Evolutionary conservation across 2,797 vertebrate genomes (phyloP).

Genomic region (Babyrousa celebensis): DNA sequence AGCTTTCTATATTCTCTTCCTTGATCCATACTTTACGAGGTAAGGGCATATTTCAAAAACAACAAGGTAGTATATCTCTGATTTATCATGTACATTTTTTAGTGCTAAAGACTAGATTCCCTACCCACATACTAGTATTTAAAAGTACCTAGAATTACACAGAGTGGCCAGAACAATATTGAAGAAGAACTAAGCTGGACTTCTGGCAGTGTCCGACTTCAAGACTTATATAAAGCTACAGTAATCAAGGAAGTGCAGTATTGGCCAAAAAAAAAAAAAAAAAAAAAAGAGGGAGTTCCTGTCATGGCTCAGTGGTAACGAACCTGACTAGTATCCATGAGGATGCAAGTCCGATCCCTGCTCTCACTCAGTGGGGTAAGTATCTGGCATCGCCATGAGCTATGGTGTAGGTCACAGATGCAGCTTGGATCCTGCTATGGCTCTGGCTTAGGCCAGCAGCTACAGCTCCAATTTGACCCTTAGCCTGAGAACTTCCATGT

Average conservation of each 20-base stretch:
- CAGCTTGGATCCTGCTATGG: too few relatives aligned
- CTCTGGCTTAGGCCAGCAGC: too few relatives aligned
- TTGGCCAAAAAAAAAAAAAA: neutral
- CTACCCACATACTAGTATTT: neutral
- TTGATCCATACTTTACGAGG: neutral
- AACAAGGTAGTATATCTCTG: neutral
- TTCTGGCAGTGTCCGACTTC: constrained; percentile 10
- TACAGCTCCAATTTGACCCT: too few relatives aligned
- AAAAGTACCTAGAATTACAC: neutral
- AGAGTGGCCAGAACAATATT: neutral
- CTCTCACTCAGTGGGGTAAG: too few relatives aligned
- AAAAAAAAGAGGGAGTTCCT: too few relatives aligned
- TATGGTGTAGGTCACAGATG: too few relatives aligned
- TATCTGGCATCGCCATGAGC: too few relatives aligned
- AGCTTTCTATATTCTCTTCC: neutral
- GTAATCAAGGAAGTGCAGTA: neutral
- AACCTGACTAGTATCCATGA: too few relatives aligned
- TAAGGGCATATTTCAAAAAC: neutral
- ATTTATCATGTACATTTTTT: neutral
- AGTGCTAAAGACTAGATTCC: neutral
- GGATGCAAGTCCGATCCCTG: too few relatives aligned
- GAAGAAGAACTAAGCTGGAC: constrained; percentile 19
- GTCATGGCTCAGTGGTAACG: too few relatives aligned
- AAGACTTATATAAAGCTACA: constrained; percentile 9
- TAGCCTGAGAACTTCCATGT: too few relatives aligned